Conservation (phyloP, 2,888 invertebrate species). For the Scelioninae gen. 2 region DNA sequence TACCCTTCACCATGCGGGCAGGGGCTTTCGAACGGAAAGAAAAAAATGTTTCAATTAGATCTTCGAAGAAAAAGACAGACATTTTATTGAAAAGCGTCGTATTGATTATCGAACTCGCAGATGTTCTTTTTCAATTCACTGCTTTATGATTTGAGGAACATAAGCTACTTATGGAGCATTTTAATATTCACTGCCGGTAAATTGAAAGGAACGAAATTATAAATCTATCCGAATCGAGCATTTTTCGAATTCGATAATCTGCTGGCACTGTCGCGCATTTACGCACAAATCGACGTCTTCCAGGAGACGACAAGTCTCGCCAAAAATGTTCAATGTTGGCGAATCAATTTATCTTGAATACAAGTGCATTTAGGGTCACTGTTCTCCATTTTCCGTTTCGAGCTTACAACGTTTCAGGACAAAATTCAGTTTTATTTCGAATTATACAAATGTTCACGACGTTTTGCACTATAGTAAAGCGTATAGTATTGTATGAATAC, state of each 20-base stretch:
- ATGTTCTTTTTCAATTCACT: constrained; percentile 22
- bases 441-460: no score
- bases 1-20: no score
- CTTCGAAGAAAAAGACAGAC: constrained; percentile 7
- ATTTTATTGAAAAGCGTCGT: constrained; percentile 26
- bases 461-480: no score
- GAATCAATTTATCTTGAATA: constrained; percentile 36
- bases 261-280: constrained; percentile 36
- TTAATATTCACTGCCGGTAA: constrained; percentile 23
- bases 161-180: constrained; percentile 40
- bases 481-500: no score
- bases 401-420: constrained; percentile 19
- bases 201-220: constrained; percentile 37
- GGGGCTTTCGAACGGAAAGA: no score
- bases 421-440: no score
- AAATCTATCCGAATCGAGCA: constrained; percentile 7
- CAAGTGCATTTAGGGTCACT: constrained; percentile 45
- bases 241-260: constrained; percentile 24
- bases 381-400: constrained; percentile 29
- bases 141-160: constrained; percentile 1
- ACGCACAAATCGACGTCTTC: constrained; percentile 47
- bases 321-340: constrained; percentile 41
- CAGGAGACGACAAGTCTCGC: constrained; percentile 56
- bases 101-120: constrained; percentile 20
- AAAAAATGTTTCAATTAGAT: constrained; percentile 19